These are phyloP conservation scores for Hypothenemus hampei DNA, from an alignment of 1,140 invertebrate genomes.

Conservation along the genomic window DNA sequence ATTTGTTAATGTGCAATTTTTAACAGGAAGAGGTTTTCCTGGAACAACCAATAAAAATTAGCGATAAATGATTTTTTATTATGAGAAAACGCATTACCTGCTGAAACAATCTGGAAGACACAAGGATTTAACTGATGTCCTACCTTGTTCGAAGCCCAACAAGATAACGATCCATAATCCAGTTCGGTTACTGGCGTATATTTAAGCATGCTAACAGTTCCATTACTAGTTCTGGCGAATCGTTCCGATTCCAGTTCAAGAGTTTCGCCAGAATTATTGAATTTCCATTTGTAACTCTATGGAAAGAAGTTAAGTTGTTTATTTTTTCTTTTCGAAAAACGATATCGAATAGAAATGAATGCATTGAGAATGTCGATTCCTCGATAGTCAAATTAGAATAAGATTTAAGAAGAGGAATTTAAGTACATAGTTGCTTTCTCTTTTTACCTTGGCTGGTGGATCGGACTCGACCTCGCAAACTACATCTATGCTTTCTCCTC, in stretches of 20 bases:
- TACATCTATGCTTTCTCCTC: constrained; percentile 76
- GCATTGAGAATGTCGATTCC: too few species aligned
- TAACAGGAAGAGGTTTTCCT: constrained; percentile 70
- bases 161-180: constrained; percentile 76
- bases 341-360: too few species aligned
- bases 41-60: constrained; percentile 33
- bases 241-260: constrained; percentile 68
- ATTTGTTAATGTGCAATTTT: constrained; percentile 70
- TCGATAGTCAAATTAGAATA: too few species aligned
- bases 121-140: constrained; percentile 79
- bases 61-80: neutral
- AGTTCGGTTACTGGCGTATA: constrained; percentile 67
- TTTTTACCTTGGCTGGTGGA: constrained; percentile 66
- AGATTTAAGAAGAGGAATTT: too few species aligned
- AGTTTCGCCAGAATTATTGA: constrained; percentile 82
- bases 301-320: neutral
- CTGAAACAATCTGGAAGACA: constrained; percentile 68
- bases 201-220: constrained; percentile 60
- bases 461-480: constrained; percentile 82
- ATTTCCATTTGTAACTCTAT: constrained; percentile 79
- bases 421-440: too few species aligned
- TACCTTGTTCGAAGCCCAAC: constrained; percentile 76
- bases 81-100: constrained; percentile 30
- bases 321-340: neutral
- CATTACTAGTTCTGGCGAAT: constrained; percentile 59